Evolutionary conservation across 1,140 invertebrate species (phyloP).

Genomic region (Tetramorium simillimum): DNA sequence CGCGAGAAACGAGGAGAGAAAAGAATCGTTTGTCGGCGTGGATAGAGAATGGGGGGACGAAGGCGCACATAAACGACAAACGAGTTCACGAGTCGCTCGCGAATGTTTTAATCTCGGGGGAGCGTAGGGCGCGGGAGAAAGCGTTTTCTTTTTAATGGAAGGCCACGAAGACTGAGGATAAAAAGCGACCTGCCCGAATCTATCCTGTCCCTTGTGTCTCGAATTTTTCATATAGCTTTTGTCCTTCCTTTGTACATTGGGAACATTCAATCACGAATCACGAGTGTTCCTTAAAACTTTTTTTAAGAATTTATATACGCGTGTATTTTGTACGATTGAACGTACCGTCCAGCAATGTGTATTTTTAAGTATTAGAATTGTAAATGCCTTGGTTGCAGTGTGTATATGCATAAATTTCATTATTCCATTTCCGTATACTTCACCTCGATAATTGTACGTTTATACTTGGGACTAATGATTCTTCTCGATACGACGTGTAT

Average conservation of each 20-base stretch:
- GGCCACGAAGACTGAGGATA: conserved; percentile 52
- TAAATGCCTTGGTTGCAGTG: neutral
- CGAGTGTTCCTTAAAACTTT: neutral
- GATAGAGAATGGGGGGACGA: conserved; percentile 28
- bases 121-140: conserved; percentile 63
- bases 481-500: neutral
- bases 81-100: conserved; percentile 77
- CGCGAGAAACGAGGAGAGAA: conserved; percentile 56
- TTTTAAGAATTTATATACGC: neutral
- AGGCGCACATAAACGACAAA: conserved; percentile 73
- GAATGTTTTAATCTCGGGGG: conserved; percentile 78
- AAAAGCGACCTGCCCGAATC: conserved; percentile 42
- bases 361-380: neutral
- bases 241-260: neutral
- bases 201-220: conserved; percentile 21
- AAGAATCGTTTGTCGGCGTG: conserved; percentile 47
- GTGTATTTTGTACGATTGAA: neutral
- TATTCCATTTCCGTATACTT: neutral
- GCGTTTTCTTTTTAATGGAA: conserved; percentile 77
- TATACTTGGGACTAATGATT: neutral
- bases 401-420: neutral
- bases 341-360: neutral
- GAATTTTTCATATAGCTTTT: conserved; percentile 55
- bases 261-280: conserved; percentile 35
- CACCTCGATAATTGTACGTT: neutral